Evolutionary conservation across 35 echinoderm and acorn worm species (phyloP).

Genomic region (Ophioderma brevispina): DNA sequence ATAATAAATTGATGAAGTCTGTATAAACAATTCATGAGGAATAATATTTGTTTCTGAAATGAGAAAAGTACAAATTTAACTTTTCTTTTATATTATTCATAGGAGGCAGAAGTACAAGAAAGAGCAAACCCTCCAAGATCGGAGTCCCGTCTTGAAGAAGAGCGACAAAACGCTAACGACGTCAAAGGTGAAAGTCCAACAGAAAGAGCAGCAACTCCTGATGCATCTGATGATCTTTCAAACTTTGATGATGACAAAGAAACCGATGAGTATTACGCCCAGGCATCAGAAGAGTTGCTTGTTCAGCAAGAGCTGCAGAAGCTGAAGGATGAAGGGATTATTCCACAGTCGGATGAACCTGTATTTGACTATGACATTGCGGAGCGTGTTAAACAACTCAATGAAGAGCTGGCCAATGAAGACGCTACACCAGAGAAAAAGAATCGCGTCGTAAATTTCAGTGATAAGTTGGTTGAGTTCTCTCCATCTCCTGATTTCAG

Average conservation of each 20-base stretch:
- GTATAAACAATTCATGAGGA: too few relatives aligned
- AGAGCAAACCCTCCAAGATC: too few relatives aligned
- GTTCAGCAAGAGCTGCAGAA: slow-evolving; percentile 47
- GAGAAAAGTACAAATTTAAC: too few relatives aligned
- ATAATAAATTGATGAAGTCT: too few relatives aligned
- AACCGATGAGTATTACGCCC: slow-evolving; percentile 6
- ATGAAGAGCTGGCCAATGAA: slow-evolving; percentile 72
- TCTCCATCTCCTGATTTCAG: slow-evolving; percentile 44
- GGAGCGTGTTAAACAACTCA: slow-evolving; percentile 51
- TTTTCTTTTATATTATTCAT: too few relatives aligned
- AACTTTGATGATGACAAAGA: slow-evolving; percentile 21
- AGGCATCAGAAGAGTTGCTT: not conserved
- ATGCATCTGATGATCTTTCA: not conserved
- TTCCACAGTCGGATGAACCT: slow-evolving; percentile 27
- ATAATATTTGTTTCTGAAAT: too few relatives aligned
- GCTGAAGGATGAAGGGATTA: slow-evolving; percentile 49
- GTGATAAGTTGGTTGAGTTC: slow-evolving; percentile 61
- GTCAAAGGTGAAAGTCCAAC: too few relatives aligned
- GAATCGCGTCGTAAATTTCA: slow-evolving; percentile 80
- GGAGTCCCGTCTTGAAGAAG: too few relatives aligned
- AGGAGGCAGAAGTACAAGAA: too few relatives aligned
- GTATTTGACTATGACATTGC: slow-evolving; percentile 50
- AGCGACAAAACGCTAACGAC: too few relatives aligned
- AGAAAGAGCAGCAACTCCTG: slow-evolving; percentile 2
- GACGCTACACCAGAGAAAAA: slow-evolving; percentile 64